Evolutionary conservation across 2,888 invertebrate species (phyloP), one percentile per base, ranked within the genome.

Genomic region (Epistrophe grossulariae): DNA sequence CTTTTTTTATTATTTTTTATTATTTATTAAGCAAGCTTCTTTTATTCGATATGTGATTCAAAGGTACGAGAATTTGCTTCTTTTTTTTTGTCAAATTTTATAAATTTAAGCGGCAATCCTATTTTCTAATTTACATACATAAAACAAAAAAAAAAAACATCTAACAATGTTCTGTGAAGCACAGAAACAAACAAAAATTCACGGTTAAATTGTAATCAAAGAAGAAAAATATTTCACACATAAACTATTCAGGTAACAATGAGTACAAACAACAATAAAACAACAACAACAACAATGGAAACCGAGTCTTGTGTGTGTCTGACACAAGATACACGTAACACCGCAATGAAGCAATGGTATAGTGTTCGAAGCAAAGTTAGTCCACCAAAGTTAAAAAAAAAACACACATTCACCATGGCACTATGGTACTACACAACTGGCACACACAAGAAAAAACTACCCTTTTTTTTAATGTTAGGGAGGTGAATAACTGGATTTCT

Each of bases 311-410:
- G 88, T 89, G 89, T 85, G 57, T 66, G 92, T 92, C 91, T 92
- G 91, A 91, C 92, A 92, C 92, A 91, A 92, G 91, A 91, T 92
- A 92, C 92, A 92, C 92, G 93, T 92, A 92, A 92, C 92, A 92
- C 92, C 93, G 92, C 92, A 92, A 92, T 92, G 92, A 92, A 89
- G 90, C 90, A 89, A 90, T 88, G 79, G 89, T 89, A 87, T 90
- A 90, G 91, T 89, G 66, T 60, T 72, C 35, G 15, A 28, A 71
- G 66, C 66, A 71, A 79, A 79, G 76, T 62, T 72, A 72, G 64
- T 77, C 66, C 74, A 71, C 66, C 74, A 71, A 59, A 72, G 55
- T 52, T 31, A 52, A 52, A 62, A 24, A 62, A 24, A 24, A 76
- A 40, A 45, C 13, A 76, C 24, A 55, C 55, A 79, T 87, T 87